phyloP scores from a whole-genome alignment of 2,797 vertebrate genomes.

The Smutsia temminckii region DNA sequence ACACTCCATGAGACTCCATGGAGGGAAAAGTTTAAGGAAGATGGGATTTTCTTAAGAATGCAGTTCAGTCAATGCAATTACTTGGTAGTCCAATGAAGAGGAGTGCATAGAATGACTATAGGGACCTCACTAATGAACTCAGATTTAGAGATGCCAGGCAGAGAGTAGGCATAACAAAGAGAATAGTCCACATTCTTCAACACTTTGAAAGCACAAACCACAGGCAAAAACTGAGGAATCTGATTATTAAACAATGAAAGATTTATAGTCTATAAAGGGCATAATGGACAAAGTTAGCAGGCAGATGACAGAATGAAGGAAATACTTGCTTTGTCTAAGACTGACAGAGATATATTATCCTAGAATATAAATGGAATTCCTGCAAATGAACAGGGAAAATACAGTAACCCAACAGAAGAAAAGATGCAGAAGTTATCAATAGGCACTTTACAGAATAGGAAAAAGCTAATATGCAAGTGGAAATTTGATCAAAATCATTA shows the following conservation, averaged over 20 bases:
- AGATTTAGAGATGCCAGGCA: not conserved
- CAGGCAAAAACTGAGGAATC: not conserved
- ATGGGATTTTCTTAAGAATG: not conserved
- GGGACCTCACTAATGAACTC: not conserved
- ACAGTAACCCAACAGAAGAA: not conserved
- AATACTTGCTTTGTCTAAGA: conserved; percentile 42
- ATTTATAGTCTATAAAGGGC: conserved; percentile 8
- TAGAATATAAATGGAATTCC: conserved; percentile 6
- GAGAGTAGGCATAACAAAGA: not conserved
- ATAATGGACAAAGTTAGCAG: not conserved
- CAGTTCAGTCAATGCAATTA: not conserved
- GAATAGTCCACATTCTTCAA: not conserved
- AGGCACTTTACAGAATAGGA: not conserved
- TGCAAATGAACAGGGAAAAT: not conserved
- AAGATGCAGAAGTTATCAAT: not conserved
- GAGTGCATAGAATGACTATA: not conserved
- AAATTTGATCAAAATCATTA: conserved; percentile 28
- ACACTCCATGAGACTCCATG: not conserved
- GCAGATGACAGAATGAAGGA: conserved; percentile 19
- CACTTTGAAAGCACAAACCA: not conserved
- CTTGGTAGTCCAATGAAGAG: not conserved
- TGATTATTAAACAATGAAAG: not conserved
- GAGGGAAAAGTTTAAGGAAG: not conserved
- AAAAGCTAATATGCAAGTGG: not conserved
- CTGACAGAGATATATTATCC: not conserved